These are phyloP conservation scores for Progne subis DNA, from an alignment of 2,113 vertebrate genomes.

Conservation along the genomic window DNA sequence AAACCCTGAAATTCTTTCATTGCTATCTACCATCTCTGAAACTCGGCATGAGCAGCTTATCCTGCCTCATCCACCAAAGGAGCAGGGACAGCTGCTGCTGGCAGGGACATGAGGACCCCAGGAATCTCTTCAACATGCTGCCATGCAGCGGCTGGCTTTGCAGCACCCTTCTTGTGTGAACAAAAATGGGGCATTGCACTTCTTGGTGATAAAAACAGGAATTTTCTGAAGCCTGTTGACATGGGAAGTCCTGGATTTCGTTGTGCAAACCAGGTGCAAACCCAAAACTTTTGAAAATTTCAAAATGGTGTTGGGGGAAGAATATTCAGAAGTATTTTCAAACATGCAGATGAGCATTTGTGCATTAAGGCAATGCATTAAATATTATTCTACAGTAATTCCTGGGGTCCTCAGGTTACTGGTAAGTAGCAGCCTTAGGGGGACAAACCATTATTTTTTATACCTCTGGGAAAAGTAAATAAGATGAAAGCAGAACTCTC, in stretches of 20 bases:
- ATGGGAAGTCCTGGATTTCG: background rate
- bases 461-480: background rate
- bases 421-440: background rate
- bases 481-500: slow-evolving; percentile 4
- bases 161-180: background rate
- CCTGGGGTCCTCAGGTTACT: background rate
- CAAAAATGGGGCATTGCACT: background rate
- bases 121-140: background rate
- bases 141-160: background rate
- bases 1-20: background rate
- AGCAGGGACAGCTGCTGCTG: background rate
- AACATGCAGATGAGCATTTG: background rate
- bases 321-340: background rate
- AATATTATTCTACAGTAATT: background rate
- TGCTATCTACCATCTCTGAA: background rate
- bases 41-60: background rate
- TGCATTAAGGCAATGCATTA: background rate
- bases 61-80: background rate
- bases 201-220: background rate
- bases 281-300: background rate
- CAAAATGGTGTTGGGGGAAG: background rate
- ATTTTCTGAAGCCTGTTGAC: background rate
- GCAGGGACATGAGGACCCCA: background rate
- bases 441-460: background rate
- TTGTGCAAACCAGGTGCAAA: background rate